Conservation (phyloP, 2,113 vertebrate genomes). For the Tetrao urogallus region DNA sequence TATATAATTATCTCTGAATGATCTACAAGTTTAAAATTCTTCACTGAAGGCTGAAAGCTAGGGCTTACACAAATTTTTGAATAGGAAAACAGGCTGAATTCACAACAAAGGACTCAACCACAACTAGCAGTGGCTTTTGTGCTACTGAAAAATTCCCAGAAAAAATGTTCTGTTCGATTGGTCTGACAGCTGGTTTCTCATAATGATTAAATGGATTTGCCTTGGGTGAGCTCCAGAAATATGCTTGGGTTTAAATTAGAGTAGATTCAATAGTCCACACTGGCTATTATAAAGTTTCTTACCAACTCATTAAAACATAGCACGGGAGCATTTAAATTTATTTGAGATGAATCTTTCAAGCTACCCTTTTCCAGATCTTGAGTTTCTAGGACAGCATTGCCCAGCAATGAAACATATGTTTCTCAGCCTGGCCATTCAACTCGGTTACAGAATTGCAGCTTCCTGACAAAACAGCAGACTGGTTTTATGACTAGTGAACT, state of each 20-base stretch:
- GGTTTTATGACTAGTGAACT: background rate
- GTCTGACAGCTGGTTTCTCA: slow-evolving; percentile 35
- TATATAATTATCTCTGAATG: background rate
- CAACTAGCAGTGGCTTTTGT: background rate
- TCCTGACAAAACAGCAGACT: background rate
- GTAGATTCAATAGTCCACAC: background rate
- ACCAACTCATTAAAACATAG: background rate
- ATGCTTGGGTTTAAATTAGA: background rate
- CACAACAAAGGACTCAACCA: background rate
- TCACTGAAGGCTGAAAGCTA: background rate
- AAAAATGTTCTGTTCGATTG: background rate
- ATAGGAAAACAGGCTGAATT: background rate
- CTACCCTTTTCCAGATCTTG: background rate
- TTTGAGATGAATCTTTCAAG: background rate
- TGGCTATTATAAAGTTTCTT: background rate
- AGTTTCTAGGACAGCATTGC: background rate
- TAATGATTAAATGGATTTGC: slow-evolving; percentile 22
- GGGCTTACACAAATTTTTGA: background rate
- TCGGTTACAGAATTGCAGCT: background rate
- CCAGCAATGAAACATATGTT: background rate
- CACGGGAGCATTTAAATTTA: background rate
- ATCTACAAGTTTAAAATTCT: background rate
- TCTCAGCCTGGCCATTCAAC: background rate
- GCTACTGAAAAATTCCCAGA: background rate
- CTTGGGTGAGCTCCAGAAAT: slow-evolving; percentile 55